Base-by-base conservation (phyloP, 2,797 vertebrate genomes). In the Myotis daubentonii region DNA sequence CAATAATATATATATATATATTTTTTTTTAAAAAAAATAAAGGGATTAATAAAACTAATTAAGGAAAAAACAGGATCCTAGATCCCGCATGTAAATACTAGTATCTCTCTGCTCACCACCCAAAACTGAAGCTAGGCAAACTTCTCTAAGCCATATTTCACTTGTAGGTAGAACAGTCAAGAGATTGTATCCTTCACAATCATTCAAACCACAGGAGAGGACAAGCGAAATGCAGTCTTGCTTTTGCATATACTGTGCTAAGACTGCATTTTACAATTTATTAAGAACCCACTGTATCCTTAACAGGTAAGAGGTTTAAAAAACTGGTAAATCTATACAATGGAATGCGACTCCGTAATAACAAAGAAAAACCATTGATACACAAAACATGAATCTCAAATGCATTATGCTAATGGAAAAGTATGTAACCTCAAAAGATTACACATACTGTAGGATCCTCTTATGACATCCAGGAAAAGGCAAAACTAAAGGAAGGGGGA, bases 161-260 rank as follows among this genome's bases (percentile, higher is more conserved):
- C 25, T 79, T 62, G 20, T 87, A 82, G 55, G 68, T 25, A 62
- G 12, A 95, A 72, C 5, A 94, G 22, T 13, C 20, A 75, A 76
- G 41, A 25, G 57, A 95, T 93, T 47, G 49, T 87, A 89, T 87
- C 78, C n/a, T 84, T 47, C 72, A 28, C 41, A 62, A 94, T 66
- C 81, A 72, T 72, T 95, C 53, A 74, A 94, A 94, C n/a, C 55
- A 68, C 55, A 89, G 80, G 60, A 82, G 66, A 65, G 87, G 41
- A 51, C 28, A 83, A 75, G 49, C n/a, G 11, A 82, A 89, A 87
- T 80, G 51, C 38, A 72, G 36, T n/a, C 23, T 88, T 81, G 38
- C 28, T 82, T n/a, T 49, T 92, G 33, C 55, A 41, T 55, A 49
- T 53, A 62, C 16, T 28, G 12, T 65, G 5, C 30, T 94, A 91